phyloP scores from a whole-genome alignment of 1,140 invertebrate species.

The Pseudoatta argentina region DNA sequence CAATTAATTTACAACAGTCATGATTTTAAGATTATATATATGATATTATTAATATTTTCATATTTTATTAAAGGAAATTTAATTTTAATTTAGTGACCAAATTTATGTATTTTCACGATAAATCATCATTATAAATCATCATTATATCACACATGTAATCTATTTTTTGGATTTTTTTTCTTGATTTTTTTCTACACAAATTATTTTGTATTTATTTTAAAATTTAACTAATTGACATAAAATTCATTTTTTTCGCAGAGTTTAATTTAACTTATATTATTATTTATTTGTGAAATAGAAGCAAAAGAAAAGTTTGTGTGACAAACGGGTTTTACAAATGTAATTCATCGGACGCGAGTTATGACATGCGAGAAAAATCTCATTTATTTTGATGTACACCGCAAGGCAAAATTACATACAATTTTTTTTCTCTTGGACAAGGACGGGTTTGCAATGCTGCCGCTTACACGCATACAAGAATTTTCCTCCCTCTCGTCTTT shows the following conservation, averaged over 20 bases:
- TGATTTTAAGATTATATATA: too few species aligned
- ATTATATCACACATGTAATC: not conserved
- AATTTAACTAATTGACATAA: conserved; percentile 1
- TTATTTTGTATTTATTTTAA: not conserved
- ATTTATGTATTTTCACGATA: not conserved
- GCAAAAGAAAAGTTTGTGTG: not conserved
- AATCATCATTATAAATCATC: not conserved
- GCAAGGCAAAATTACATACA: conserved; percentile 32
- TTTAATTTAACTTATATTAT: conserved; percentile 25
- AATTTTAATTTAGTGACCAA: not conserved
- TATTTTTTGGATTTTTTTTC: not conserved
- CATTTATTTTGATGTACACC: conserved; percentile 35
- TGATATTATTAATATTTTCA: not conserved
- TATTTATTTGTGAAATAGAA: conserved; percentile 23
- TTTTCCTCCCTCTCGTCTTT: conserved; percentile 14
- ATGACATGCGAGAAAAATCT: conserved; percentile 38
- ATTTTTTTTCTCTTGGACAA: conserved; percentile 20
- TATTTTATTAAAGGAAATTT: not conserved
- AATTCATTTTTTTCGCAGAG: conserved; percentile 12
- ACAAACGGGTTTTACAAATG: conserved; percentile 12
- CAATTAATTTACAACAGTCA: too few species aligned
- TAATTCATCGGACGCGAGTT: conserved; percentile 25
- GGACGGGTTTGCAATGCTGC: conserved; percentile 14
- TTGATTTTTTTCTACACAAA: not conserved
- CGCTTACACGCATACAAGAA: conserved; percentile 24